Evolutionary conservation across 1,140 invertebrate genomes (phyloP).

Genomic region (Platyura marginata): DNA sequence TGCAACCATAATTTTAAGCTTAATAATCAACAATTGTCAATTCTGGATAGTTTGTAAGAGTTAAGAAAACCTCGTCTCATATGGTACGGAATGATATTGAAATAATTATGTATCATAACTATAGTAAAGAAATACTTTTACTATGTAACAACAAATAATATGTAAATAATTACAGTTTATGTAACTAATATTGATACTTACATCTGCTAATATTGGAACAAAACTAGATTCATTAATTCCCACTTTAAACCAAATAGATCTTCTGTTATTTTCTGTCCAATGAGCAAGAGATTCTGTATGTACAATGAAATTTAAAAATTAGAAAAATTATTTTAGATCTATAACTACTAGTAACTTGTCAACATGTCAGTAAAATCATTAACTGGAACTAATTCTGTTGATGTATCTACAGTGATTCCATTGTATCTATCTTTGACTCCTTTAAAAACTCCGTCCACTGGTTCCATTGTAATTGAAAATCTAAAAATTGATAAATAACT

Average conservation of each 20-base stretch:
- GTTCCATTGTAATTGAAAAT: neutral
- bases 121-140: too few relatives aligned
- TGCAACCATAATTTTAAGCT: too few relatives aligned
- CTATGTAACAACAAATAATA: too few relatives aligned
- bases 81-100: too few relatives aligned
- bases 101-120: too few relatives aligned
- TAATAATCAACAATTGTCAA: too few relatives aligned
- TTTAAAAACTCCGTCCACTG: slow-evolving; percentile 23
- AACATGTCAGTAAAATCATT: slow-evolving; percentile 32
- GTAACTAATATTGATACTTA: too few relatives aligned
- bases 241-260: slow-evolving; percentile 73
- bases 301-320: too few relatives aligned
- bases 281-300: slow-evolving; percentile 48
- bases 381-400: slow-evolving; percentile 30
- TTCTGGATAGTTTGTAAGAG: too few relatives aligned
- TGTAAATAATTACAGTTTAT: too few relatives aligned
- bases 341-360: slow-evolving; percentile 27
- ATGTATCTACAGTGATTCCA: slow-evolving; percentile 46
- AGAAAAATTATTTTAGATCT: slow-evolving; percentile 4
- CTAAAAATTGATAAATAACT: too few relatives aligned
- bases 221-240: slow-evolving; percentile 45
- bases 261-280: slow-evolving; percentile 44
- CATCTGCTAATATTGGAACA: slow-evolving; percentile 56
- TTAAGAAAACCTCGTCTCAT: too few relatives aligned
- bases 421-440: slow-evolving; percentile 45